Evolutionary conservation across 2,797 vertebrate species (phyloP).

Genomic region (Hemitrygon akajei): DNA sequence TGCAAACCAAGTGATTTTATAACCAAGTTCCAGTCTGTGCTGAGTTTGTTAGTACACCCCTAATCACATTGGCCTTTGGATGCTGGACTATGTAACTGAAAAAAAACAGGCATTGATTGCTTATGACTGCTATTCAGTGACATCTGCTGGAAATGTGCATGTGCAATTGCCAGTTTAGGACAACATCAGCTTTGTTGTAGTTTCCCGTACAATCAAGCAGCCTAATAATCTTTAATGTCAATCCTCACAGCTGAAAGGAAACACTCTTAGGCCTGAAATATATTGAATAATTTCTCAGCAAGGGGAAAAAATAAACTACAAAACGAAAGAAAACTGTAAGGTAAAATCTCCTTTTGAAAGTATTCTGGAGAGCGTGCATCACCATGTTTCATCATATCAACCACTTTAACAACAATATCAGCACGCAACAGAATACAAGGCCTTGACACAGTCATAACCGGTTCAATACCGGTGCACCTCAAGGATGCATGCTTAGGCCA

Average conservation of each 20-base stretch:
- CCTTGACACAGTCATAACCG: no score
- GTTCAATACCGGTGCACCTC: no score
- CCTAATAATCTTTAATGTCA: neutral
- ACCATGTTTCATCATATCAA: neutral
- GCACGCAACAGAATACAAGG: no score
- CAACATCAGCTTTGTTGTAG: neutral
- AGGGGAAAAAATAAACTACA: neutral
- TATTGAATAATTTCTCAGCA: neutral
- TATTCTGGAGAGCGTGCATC: neutral
- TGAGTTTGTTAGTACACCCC: neutral
- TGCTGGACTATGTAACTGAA: neutral
- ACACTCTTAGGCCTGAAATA: neutral
- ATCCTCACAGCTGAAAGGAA: neutral
- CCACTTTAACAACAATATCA: neutral
- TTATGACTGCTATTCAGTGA: conserved; percentile 12
- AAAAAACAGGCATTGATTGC: neutral
- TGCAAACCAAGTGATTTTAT: neutral
- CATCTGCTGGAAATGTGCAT: conserved; percentile 12
- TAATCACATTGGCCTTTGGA: neutral
- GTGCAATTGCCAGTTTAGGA: neutral
- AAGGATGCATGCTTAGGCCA: no score
- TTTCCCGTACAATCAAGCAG: neutral
- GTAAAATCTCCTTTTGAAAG: neutral
- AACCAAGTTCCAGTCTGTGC: neutral
- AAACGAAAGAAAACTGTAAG: neutral